Base-by-base conservation (phyloP, 2,888 invertebrate species). In the Suillia variegata region DNA sequence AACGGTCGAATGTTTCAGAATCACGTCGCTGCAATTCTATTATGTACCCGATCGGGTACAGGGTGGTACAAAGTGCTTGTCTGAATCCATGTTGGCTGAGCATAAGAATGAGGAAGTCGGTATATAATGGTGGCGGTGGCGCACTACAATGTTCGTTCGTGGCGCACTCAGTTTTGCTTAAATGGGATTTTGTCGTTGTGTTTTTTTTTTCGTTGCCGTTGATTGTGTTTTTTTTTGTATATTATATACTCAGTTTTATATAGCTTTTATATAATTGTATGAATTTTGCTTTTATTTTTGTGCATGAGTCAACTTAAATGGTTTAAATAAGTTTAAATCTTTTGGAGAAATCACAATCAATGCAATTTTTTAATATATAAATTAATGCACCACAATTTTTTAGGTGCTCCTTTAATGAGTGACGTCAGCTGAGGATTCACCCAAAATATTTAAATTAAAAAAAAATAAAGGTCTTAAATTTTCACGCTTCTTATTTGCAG, bases 1-100 rank as follows among this genome's bases (percentile, higher is more conserved):
- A 75, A 75, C 73, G 80, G 79, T 80, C 79, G 75, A 75, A 77
- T 79, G 78, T 77, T 78, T 78, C 73, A 75, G 78, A 79, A 78
- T 78, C 78, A 79, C 78, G 79, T 78, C 77, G 74, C 76, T 78
- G 78, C 79, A 79, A 79, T 78, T 78, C 77, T 72, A 76, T 77
- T 78, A 78, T 79, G 76, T 77, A 76, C 73, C 6, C 45, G 45
- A 13, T 8, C 18, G 45, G 45, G 20, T 17, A n/a, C n/a, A n/a
- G n/a, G n/a, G n/a, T n/a, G n/a, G n/a, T n/a, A n/a, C n/a, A n/a
- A n/a, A n/a, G 45, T 5, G n/a, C 38, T 26, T 10, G 26, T 5
- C 26, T 5, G 10, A 5, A 6, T 6, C 26, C 6, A 26, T 26
- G 26, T 26, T 10, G 38, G 17, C 45, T 45, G 45, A 45, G 45